Evolutionary conservation across 2,113 vertebrate species (phyloP).

Genomic region (Anoplopoma fimbria): DNA sequence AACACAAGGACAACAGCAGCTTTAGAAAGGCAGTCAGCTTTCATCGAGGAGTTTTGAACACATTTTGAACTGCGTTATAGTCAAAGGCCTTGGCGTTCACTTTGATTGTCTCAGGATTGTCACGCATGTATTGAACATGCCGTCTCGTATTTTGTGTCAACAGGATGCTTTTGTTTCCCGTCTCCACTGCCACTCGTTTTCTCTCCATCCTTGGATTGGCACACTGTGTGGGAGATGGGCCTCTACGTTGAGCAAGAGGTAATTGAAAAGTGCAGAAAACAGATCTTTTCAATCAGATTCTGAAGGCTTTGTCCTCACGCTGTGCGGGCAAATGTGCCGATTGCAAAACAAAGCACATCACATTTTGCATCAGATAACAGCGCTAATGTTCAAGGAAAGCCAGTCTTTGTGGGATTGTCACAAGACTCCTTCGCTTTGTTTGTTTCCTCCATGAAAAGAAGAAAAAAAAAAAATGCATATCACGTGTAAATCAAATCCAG

Average conservation of each 20-base stretch:
- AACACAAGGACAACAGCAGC: slow-evolving; percentile 30
- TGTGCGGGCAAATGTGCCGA: slow-evolving; percentile 62
- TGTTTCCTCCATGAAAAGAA: slow-evolving; percentile 23
- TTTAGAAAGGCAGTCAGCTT: slow-evolving; percentile 1
- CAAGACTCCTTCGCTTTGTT: slow-evolving; percentile 13
- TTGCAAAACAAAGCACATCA: slow-evolving; percentile 76
- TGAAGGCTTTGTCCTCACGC: slow-evolving; percentile 72
- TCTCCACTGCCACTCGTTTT: slow-evolving; percentile 23
- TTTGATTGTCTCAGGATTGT: slow-evolving; percentile 45
- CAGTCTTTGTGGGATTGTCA: slow-evolving; percentile 48
- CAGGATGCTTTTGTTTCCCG: slow-evolving; percentile 10
- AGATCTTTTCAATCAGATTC: slow-evolving; percentile 77
- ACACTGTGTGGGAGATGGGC: slow-evolving; percentile 38
- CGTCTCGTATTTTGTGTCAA: slow-evolving; percentile 40
- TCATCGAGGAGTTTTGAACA: neutral
- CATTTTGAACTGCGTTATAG: slow-evolving; percentile 1
- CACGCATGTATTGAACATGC: slow-evolving; percentile 20
- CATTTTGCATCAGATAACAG: slow-evolving; percentile 69
- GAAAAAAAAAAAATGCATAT: slow-evolving; percentile 6
- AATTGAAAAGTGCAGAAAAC: slow-evolving; percentile 79
- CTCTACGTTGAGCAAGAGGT: slow-evolving; percentile 50
- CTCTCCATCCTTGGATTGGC: slow-evolving; percentile 52
- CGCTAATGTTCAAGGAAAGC: slow-evolving; percentile 32
- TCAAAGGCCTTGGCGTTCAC: slow-evolving; percentile 24
- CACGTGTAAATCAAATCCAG: slow-evolving; percentile 11